A percentile compares a stretch with the other conserved stretches of the same genome.
Conservation (phyloP, 1,140 invertebrate genomes). For the Tetragonula clypearis region DNA sequence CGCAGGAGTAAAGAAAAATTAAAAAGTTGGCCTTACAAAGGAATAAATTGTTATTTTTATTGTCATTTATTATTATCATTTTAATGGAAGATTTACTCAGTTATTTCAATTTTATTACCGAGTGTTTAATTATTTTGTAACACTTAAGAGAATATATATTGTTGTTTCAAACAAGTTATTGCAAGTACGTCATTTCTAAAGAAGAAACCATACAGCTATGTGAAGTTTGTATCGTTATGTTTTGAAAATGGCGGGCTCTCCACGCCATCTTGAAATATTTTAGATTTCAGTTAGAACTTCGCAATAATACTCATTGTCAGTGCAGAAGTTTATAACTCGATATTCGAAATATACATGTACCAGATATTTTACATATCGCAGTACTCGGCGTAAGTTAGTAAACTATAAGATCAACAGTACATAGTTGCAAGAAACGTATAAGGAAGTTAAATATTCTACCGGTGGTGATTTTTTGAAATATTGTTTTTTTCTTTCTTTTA, state of each 20-base stretch:
- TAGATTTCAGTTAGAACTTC: constrained; percentile 37
- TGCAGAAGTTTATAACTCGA: constrained; percentile 10
- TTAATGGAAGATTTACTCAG: constrained; percentile 17
- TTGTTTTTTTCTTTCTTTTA: not conserved
- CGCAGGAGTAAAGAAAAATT: not conserved
- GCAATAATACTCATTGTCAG: not conserved
- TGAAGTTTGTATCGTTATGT: not conserved
- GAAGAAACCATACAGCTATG: not conserved
- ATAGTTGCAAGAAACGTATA: not conserved
- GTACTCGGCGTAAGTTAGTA: not conserved
- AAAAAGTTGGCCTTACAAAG: not conserved
- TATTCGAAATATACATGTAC: not conserved
- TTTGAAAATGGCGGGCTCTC: constrained; percentile 31
- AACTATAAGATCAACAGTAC: not conserved
- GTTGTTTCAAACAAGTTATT: not conserved
- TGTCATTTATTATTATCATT: constrained; percentile 2
- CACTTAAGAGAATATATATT: not conserved
- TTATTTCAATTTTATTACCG: not conserved
- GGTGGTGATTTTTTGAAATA: not conserved
- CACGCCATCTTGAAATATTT: constrained; percentile 28
- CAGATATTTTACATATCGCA: not conserved
- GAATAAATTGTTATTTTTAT: constrained; percentile 4
- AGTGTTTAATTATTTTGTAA: constrained; percentile 16
- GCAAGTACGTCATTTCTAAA: not conserved
- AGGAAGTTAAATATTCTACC: not conserved